Evolutionary conservation across 2,888 invertebrate species (phyloP).

Genomic region (Epistrophella euchroma): DNA sequence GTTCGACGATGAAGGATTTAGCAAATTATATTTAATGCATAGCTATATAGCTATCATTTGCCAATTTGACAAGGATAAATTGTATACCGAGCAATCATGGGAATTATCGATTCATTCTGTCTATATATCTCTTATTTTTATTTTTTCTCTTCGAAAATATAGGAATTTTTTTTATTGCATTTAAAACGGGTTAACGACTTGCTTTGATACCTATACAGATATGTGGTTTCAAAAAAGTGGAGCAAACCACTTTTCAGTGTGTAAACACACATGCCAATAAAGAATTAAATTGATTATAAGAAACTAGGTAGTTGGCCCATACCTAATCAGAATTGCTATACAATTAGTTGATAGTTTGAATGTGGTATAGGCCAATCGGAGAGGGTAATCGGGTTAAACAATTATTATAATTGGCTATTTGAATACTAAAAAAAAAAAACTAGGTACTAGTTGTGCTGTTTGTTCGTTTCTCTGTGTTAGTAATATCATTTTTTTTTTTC

Average conservation of each 20-base stretch:
- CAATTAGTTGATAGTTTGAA: conserved; percentile 51
- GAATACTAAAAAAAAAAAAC: too few relatives aligned
- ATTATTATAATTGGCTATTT: too few relatives aligned
- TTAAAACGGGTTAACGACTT: conserved; percentile 1
- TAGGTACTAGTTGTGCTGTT: too few relatives aligned
- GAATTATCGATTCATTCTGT: conserved; percentile 34
- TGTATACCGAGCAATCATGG: conserved; percentile 48
- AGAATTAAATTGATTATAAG: conserved; percentile 61
- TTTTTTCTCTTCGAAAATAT: not conserved
- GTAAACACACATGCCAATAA: conserved; percentile 35
- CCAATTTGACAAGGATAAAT: conserved; percentile 67
- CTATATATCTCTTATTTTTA: conserved; percentile 6
- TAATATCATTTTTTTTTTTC: too few relatives aligned
- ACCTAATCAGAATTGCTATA: not conserved
- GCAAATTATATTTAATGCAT: conserved; percentile 52
- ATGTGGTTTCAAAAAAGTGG: not conserved
- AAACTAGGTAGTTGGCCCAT: not conserved
- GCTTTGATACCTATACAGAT: too few relatives aligned
- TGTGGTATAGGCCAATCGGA: conserved; percentile 33
- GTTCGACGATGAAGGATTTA: not conserved
- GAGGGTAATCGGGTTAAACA: conserved; percentile 21
- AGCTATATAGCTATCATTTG: conserved; percentile 24
- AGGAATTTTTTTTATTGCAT: not conserved
- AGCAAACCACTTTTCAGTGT: not conserved
- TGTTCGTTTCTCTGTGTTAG: too few relatives aligned